phyloP scores from a whole-genome alignment of 2,797 vertebrate genomes.

The Chaenodraco wilsoni region DNA sequence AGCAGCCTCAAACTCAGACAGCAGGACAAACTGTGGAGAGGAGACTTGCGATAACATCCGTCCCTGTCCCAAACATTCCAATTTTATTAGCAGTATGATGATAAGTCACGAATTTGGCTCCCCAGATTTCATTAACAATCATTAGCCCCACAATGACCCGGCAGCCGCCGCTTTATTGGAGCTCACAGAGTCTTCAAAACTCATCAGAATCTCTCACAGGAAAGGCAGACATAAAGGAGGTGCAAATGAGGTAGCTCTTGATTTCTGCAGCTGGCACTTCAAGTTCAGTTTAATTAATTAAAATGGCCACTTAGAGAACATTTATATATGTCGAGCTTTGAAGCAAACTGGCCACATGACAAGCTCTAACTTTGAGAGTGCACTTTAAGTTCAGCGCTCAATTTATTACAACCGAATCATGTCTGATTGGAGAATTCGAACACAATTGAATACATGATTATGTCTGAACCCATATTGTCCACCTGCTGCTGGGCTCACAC shows the following conservation, averaged over 20 bases:
- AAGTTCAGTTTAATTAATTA: conserved; percentile 55
- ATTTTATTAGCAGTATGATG: conserved; percentile 16
- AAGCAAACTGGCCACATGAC: conserved; percentile 25
- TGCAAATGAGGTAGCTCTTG: conserved; percentile 36
- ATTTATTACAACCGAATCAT: conserved; percentile 19
- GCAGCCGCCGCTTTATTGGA: background rate
- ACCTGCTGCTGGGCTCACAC: conserved; percentile 9
- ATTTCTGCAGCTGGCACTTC: conserved; percentile 37
- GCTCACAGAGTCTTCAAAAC: conserved; percentile 27
- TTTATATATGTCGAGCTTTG: conserved; percentile 38
- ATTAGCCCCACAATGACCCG: conserved; percentile 30
- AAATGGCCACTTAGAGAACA: conserved; percentile 47
- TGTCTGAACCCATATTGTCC: background rate
- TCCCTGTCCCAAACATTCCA: conserved; percentile 12
- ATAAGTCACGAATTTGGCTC: conserved; percentile 6
- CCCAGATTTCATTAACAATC: conserved; percentile 37
- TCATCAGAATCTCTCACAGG: conserved; percentile 17
- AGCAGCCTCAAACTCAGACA: conserved; percentile 28
- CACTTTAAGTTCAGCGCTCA: background rate
- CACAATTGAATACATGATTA: background rate
- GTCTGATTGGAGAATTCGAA: conserved; percentile 10
- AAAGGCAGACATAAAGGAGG: conserved; percentile 25
- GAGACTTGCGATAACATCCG: conserved; percentile 10
- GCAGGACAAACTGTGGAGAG: conserved; percentile 4
- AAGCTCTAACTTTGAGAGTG: conserved; percentile 31